Base-by-base conservation (phyloP, 2,113 vertebrate genomes). In the Hydropotes inermis region DNA sequence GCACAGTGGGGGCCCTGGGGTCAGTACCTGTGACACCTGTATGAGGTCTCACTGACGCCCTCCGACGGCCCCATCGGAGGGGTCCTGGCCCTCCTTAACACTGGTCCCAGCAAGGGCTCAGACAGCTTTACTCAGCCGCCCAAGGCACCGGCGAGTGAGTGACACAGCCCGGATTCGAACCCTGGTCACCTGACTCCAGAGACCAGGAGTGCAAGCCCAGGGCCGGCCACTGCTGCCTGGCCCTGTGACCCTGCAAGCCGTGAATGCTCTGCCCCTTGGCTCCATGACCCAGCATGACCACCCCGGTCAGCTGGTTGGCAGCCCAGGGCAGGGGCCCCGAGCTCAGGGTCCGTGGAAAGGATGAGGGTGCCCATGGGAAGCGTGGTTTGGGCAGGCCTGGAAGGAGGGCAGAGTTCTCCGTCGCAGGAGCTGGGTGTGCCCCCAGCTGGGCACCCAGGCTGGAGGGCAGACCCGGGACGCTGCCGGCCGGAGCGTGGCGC, bases 281-380 rank as follows among this genome's bases (percentile, higher is more conserved):
- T 28, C 58, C 15, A 0, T 33, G n/a, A 6, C 13, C 2, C 7
- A n/a, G 28, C 6, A 2, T 4, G 23, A 15, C 9, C 4, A 23
- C 23, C 67, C 17, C 23, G 8, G 16, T 39, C n/a, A 12, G 1
- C 64, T 30, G 54, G 33, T 33, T 30, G 52, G 21, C 47, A 25
- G 14, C 10, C 4, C 17, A 7, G 30, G 70, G 21, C 74, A 33
- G 8, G 54, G 16, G 74, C 9, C 28, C 39, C 1, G 1, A 52
- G 82, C 82, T 78, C n/a, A 17, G 55, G 2, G 17, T 47, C 33
- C 5, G 1, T 0, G 5, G 13, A 50, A 45, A 52, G 60, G 64
- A 16, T 25, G 45, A n/a, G 83, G 13, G 30, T 36, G 94, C 11
- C 1, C 0, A 0, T 43, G 11, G 33, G 47, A 78, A 81, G 86